Percentiles rank a stretch among this genome's conserved stretches.
These are phyloP conservation scores for Oplegnathus fasciatus DNA, from an alignment of 2,113 vertebrate species.

Conservation along the genomic window DNA sequence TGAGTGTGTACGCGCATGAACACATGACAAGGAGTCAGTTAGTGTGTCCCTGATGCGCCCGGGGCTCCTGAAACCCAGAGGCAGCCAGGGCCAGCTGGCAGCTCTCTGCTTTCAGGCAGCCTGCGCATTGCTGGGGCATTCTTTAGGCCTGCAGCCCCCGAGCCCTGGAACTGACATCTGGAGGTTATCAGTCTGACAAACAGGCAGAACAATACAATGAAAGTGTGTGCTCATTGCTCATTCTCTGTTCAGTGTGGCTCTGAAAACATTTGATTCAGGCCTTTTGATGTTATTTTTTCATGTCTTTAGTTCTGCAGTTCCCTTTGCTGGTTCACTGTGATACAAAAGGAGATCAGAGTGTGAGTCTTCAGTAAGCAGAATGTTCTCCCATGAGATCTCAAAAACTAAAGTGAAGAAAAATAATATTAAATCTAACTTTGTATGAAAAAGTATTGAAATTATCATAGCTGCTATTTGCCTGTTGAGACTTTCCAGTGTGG, in stretches of 20 bases:
- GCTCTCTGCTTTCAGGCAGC: constrained; percentile 64
- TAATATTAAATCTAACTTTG: constrained; percentile 26
- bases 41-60: constrained; percentile 76
- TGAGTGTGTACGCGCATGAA: constrained; percentile 16
- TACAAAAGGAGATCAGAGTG: constrained; percentile 43
- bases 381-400: constrained; percentile 36
- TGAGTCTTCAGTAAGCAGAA: constrained; percentile 20
- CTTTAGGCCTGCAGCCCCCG: constrained; percentile 57
- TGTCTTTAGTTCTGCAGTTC: constrained; percentile 34
- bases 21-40: constrained; percentile 72
- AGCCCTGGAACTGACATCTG: constrained; percentile 82
- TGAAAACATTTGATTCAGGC: constrained; percentile 50
- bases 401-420: constrained; percentile 38
- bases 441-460: constrained; percentile 10
- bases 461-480: constrained; percentile 24
- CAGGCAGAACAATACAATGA: constrained; percentile 67
- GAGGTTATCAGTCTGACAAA: constrained; percentile 81
- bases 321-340: constrained; percentile 38
- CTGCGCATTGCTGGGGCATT: constrained; percentile 65
- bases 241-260: constrained; percentile 47
- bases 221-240: constrained; percentile 36
- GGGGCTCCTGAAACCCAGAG: constrained; percentile 73
- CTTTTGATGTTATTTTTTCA: constrained; percentile 42
- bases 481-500: constrained; percentile 11
- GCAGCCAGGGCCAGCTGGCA: constrained; percentile 82